Base-by-base conservation (phyloP, 1,140 invertebrate genomes). In the Reticulitermes speratus region DNA sequence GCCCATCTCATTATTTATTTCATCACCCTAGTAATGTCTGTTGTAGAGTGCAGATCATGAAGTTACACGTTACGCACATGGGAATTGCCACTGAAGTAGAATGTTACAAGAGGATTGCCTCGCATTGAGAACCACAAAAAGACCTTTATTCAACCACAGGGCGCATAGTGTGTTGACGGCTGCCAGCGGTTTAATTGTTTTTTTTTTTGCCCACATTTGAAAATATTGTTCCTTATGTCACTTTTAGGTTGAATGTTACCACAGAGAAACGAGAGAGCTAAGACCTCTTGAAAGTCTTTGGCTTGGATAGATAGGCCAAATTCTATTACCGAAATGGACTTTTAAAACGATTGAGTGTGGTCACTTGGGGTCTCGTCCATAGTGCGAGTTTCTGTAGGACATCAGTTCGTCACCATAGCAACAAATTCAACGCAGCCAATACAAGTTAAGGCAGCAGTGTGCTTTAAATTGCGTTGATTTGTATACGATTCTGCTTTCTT, bases 311-410 rank as follows among this genome's bases (percentile, higher is more conserved):
- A 75, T 75, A 75, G 65, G n/a, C n/a, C n/a, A 75, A 75, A 75
- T 75, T 75, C 65, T 75, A 75, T 75, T 75, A 75, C 65, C 65
- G 65, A 75, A 75, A 75, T 75, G 65, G 65, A 75, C 65, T 75
- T 75, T 75, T 75, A 75, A 75, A 75, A 75, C 65, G 65, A 75
- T 75, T 30, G 65, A 75, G 25, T 75, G 65, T 75, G 65, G 65
- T 75, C n/a, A 75, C 65, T 19, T 25, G n/a, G 65, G 25, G 25
- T 75, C 65, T 75, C 3, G 25, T 75, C 65, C 52, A 19, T 21
- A 55, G 52, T 55, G 52, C 52, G 52, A 55, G 52, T 16, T 75
- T 25, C n/a, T 16, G n/a, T 65, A 30, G 3, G 65, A 69, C 65
- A 69, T 69, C 12, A 5, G 65, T 30, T 75, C n/a, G 65, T 75